Conservation (phyloP, 2,113 vertebrate species). For the Dicentrarchus labrax region DNA sequence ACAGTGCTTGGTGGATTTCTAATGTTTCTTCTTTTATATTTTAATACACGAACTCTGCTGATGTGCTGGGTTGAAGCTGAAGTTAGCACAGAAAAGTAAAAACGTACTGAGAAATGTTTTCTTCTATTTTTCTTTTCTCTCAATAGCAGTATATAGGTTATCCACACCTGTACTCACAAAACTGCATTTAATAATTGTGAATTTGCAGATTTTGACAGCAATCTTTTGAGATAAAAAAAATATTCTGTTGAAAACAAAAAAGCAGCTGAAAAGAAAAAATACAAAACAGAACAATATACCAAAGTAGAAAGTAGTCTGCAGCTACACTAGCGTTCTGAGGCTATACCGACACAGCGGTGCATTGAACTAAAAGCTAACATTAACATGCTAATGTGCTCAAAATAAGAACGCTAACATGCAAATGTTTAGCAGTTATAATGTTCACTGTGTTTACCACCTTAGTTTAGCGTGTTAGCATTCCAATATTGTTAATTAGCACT, state of each 20-base stretch:
- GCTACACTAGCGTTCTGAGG: too few species aligned
- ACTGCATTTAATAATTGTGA: background rate
- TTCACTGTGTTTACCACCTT: background rate
- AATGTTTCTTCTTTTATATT: slow-evolving; percentile 25
- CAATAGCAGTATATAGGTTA: background rate
- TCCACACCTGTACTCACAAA: background rate
- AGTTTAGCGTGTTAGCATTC: background rate
- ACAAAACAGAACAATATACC: background rate
- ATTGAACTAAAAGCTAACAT: too few species aligned
- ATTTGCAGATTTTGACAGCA: background rate
- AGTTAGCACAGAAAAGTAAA: background rate
- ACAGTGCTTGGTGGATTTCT: slow-evolving; percentile 30
- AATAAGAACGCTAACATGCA: background rate
- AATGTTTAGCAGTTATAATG: too few species aligned
- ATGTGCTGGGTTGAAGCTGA: background rate
- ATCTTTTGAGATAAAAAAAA: background rate
- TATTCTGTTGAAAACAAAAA: background rate
- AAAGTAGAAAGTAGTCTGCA: too few species aligned
- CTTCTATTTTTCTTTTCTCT: background rate
- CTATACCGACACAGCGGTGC: too few species aligned
- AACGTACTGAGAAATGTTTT: background rate
- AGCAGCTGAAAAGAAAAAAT: background rate
- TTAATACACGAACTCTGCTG: slow-evolving; percentile 3
- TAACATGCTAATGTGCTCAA: background rate
- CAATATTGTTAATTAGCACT: background rate